phyloP scores from a whole-genome alignment of 2,113 vertebrate genomes.

The human region DNA sequence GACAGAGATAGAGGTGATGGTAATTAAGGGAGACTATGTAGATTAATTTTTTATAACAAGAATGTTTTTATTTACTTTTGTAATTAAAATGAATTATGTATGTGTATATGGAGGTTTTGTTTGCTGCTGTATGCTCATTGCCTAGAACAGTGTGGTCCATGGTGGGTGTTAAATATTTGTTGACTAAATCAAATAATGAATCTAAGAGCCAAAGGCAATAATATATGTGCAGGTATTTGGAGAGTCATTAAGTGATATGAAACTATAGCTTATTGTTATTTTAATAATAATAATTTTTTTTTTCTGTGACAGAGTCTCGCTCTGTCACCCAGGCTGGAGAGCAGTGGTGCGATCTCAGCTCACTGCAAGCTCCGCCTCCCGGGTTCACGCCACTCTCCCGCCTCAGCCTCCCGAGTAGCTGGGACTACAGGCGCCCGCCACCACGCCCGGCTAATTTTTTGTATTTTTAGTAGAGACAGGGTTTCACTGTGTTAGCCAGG shows the following conservation, averaged over 20 bases:
- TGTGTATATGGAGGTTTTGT: too few relatives aligned
- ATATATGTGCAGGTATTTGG: neutral
- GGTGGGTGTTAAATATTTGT: neutral
- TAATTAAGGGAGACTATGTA: neutral
- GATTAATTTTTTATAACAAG: neutral
- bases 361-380: too few relatives aligned
- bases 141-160: neutral
- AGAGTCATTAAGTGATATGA: neutral
- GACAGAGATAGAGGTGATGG: neutral
- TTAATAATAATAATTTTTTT: too few relatives aligned
- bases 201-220: neutral
- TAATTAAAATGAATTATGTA: neutral
- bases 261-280: neutral
- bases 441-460: too few relatives aligned
- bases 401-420: too few relatives aligned
- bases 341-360: too few relatives aligned
- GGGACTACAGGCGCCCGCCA: too few relatives aligned
- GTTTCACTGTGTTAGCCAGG: too few relatives aligned
- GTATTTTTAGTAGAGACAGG: too few relatives aligned
- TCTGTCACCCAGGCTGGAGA: too few relatives aligned
- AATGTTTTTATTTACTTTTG: conserved; percentile 5
- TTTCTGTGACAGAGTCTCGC: too few relatives aligned
- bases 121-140: neutral
- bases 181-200: neutral
- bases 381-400: too few relatives aligned